Evolutionary conservation across 35 echinoderm and acorn worm species (phyloP).

Genomic region (Lytechinus variegatus): DNA sequence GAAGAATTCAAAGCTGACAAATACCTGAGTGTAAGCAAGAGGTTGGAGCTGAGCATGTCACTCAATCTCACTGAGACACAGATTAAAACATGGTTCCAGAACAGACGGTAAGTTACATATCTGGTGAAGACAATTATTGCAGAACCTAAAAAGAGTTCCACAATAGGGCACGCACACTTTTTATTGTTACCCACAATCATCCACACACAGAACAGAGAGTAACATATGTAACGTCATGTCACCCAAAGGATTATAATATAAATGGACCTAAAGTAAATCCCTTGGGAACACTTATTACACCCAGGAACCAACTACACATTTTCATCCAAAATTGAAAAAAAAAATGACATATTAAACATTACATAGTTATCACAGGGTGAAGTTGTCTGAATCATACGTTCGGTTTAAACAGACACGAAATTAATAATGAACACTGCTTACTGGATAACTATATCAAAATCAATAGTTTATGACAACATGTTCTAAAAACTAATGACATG

Average conservation of each 20-base stretch:
- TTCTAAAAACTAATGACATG: too few species aligned
- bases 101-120: conserved; percentile 74
- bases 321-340: not conserved
- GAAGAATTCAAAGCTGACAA: conserved; percentile 99
- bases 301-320: not conserved
- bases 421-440: too few species aligned
- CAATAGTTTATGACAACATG: too few species aligned
- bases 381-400: too few species aligned
- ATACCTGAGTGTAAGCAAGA: conserved; percentile 96
- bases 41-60: conserved; percentile 90
- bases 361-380: not conserved
- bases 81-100: conserved; percentile 99
- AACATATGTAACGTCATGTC: too few species aligned
- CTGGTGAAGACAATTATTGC: not conserved
- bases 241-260: not conserved
- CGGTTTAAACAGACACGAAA: too few species aligned
- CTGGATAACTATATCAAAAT: too few species aligned
- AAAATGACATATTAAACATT: not conserved
- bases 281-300: not conserved
- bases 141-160: too few species aligned
- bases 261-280: not conserved
- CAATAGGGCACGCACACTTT: too few species aligned
- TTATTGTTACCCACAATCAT: too few species aligned
- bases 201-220: too few species aligned
- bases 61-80: conserved; percentile 99